Base-by-base conservation (phyloP, 2,888 invertebrate genomes). In the Druceiella hillmani region DNA sequence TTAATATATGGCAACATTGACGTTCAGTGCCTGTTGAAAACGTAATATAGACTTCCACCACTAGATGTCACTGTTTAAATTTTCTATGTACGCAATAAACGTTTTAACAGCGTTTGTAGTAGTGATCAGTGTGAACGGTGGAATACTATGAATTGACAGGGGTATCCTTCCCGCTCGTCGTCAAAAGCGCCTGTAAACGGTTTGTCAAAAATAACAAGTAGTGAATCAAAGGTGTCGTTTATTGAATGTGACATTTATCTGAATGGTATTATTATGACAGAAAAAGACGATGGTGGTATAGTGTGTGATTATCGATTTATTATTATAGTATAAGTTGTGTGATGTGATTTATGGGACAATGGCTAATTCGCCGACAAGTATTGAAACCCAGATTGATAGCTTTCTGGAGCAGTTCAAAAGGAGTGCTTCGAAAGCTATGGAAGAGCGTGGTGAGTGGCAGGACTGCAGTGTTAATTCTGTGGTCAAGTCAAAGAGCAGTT, bases 311-410 rank as follows among this genome's bases (percentile, higher is more conserved):
- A 12, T 25, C 24, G 16, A 15, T n/a, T 17, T 13, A 6, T 17
- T 36, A 20, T 35, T 15, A 27, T 6, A 32, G 7, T 6, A 27
- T n/a, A 52, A 59, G 35, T 56, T 57, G 58, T 57, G 62, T 39
- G 66, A 66, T 68, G 67, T 68, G 68, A 66, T 66, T 66, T 63
- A 56, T 63, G 61, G 64, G 68, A 66, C 66, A 58, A 79, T 79
- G 78, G 77, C 77, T 51, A 74, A 66, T 59, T 79, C 81, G 52
- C 79, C 81, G 48, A 78, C 79, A 49, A 84, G 78, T 52, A 81
- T 85, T 62, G 86, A 87, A 71, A 83, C 81, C 55, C 85, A 86
- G 73, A 86, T 87, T 70, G 87, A 87, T 76, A 83, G 81, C 69
- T 86, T 87, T 70, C 66, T 86, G 62, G 86, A 85, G 71, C 85